Percentiles rank a stretch among this genome's conserved stretches.
These are phyloP conservation scores for Orientallactaga bullata DNA, from an alignment of 2,113 vertebrate species.

Conservation along the genomic window DNA sequence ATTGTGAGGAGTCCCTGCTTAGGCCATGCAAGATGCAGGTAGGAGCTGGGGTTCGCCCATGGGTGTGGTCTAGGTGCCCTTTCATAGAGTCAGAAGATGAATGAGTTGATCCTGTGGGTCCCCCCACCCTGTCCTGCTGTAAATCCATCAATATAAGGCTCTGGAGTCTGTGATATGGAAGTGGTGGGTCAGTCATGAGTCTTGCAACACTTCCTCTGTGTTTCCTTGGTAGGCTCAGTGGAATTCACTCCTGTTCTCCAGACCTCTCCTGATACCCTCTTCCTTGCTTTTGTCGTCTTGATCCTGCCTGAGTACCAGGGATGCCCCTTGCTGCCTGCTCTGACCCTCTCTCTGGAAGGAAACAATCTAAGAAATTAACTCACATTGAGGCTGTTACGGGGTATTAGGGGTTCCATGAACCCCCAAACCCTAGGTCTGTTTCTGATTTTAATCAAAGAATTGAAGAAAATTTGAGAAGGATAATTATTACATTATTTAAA, in stretches of 20 bases:
- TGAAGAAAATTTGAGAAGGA: too few relatives aligned
- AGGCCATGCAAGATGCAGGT: background rate
- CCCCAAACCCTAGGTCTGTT: too few relatives aligned
- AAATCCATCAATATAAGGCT: background rate
- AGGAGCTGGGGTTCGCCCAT: background rate
- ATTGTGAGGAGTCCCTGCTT: too few relatives aligned
- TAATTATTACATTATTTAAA: too few relatives aligned
- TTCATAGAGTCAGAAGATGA: background rate
- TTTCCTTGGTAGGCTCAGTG: background rate
- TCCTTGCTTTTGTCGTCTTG: too few relatives aligned
- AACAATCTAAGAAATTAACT: too few relatives aligned
- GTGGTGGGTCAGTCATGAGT: background rate
- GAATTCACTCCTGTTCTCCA: background rate
- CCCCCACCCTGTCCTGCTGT: background rate
- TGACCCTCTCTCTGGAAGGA: background rate
- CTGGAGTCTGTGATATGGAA: background rate
- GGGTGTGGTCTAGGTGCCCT: background rate
- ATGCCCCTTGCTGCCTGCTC: too few relatives aligned
- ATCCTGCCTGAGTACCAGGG: background rate
- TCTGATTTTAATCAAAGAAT: too few relatives aligned
- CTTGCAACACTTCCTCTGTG: background rate
- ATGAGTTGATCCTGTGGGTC: background rate
- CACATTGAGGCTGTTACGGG: background rate
- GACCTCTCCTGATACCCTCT: too few relatives aligned
- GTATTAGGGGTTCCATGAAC: too few relatives aligned